Evolutionary conservation across 2,797 vertebrate species (phyloP), one percentile per base, ranked within the genome.

Genomic region (Geotria australis): DNA sequence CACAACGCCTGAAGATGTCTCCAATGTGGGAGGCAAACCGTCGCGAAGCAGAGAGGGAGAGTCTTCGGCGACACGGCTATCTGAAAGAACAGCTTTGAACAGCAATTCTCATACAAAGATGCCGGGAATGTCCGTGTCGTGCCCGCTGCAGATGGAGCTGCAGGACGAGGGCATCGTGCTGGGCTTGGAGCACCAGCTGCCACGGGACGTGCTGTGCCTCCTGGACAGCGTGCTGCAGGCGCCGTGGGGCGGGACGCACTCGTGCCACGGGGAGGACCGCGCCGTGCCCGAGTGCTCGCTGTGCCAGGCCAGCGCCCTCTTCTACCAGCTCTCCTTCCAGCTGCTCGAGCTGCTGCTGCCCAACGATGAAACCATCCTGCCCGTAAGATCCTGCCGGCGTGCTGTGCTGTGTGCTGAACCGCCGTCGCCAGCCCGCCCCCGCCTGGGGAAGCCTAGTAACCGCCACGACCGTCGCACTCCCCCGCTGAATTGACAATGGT

Each of bases 181-280:
- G 73, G 89, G 85, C 59, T 76, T 98, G 66, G 86, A 96, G 65
- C 81, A 86, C 69, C 82, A 76, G 66, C 75, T 93, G 64, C 83
- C 86, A 48, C 86, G 84, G 70, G 88, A 95, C 68, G 79, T 95
- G 47, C 83, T 98, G 67, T 80, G 83, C 67, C 89, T 98, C 67
- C 80, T 98, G 73, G 95, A 85, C 77, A 98, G 89, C 57, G 86
- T 98, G 64, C 85, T 96, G 63, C 91, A 96, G 69, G 91, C 91
- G 57, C 91, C 91, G 2, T 98, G 91, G 91, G 89, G 89, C 10
- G 91, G 88, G 63, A 88, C 83, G 55, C 91, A 98, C 70, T 85
- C 79, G 67, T 98, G 91, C 69, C 88, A 85, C 72, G 94, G 96
- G 70, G 83, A 91, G 6, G 83, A 88, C 69, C 93, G 86, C 70